phyloP scores from a whole-genome alignment of 1,140 invertebrate species.

The Drosophila tropicalis region DNA sequence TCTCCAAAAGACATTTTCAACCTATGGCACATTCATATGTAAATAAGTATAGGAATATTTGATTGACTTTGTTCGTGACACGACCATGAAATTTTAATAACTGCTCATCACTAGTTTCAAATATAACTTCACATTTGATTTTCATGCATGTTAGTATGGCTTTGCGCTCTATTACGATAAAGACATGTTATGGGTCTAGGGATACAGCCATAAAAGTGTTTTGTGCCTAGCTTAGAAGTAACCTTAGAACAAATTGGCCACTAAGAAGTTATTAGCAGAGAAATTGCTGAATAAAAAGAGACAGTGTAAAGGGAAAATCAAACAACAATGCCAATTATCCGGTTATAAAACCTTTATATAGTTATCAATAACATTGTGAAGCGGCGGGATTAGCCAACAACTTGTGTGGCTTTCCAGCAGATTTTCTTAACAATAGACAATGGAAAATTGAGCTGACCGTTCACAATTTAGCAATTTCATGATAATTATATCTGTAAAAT shows the following conservation, averaged over 20 bases:
- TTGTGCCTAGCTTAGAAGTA: constrained; percentile 36
- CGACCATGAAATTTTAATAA: background rate
- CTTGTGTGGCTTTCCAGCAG: constrained; percentile 46
- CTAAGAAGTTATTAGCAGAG: constrained; percentile 24
- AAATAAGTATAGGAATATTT: no score
- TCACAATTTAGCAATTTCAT: constrained; percentile 39
- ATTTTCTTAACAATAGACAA: constrained; percentile 43
- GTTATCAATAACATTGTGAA: constrained; percentile 41
- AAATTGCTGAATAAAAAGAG: constrained; percentile 40
- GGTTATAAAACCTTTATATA: constrained; percentile 32
- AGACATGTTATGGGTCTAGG: constrained; percentile 53
- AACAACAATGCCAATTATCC: constrained; percentile 27
- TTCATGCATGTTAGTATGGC: constrained; percentile 54
- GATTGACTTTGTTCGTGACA: constrained; percentile 18
- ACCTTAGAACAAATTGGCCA: constrained; percentile 36
- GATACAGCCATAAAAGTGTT: constrained; percentile 26
- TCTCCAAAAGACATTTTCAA: no score
- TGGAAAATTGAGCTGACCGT: constrained; percentile 43
- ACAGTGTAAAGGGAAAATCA: background rate
- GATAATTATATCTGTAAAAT: constrained; percentile 72
- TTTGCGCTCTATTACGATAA: constrained; percentile 64
- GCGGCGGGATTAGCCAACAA: constrained; percentile 20
- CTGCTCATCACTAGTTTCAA: constrained; percentile 15
- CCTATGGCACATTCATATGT: no score
- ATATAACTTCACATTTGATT: constrained; percentile 35